A percentile compares a stretch with the other conserved stretches of the same genome.
Evolutionary conservation across 2,888 invertebrate species (phyloP).

Genomic region (Dusona sp.): DNA sequence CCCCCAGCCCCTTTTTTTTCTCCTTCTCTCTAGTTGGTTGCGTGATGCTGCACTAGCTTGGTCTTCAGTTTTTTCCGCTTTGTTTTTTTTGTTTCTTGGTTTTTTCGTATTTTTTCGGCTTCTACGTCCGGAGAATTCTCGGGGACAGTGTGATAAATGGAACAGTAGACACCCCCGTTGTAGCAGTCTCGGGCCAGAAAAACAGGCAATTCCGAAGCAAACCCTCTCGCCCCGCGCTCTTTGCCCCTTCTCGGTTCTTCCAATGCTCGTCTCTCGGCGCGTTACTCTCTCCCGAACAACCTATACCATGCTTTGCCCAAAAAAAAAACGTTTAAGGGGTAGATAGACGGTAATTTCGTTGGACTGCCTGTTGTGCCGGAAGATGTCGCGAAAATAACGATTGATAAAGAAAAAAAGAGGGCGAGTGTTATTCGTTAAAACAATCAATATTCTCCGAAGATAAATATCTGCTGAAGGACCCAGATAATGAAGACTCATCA

Average conservation of each 20-base stretch:
- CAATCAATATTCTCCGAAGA: conserved; percentile 18
- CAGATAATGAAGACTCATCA: conserved; percentile 11
- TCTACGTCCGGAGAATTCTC: conserved; percentile 48
- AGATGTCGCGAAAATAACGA: conserved; percentile 47
- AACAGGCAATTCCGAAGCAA: conserved; percentile 66
- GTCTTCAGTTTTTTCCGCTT: conserved; percentile 15
- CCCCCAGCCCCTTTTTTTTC: conserved; percentile 12
- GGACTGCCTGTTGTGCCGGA: conserved; percentile 68
- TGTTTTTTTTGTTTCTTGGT: not conserved
- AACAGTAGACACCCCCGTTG: conserved; percentile 60
- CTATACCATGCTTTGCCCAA: not conserved
- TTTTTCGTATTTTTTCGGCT: conserved; percentile 10
- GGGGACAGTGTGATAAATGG: conserved; percentile 72
- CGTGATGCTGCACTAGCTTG: conserved; percentile 28
- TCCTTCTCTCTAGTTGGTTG: conserved; percentile 40
- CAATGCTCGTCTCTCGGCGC: not conserved
- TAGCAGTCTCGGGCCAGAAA: conserved; percentile 52
- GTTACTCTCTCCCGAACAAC: not conserved
- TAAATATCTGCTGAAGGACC: conserved; percentile 7
- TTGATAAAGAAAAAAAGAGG: not conserved
- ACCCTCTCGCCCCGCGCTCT: not conserved
- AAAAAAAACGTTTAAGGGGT: conserved; percentile 1
- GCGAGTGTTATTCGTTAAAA: not conserved
- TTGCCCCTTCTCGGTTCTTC: not conserved
- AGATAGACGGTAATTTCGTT: conserved; percentile 70